phyloP scores from a whole-genome alignment of 2,797 vertebrate genomes.

The Thripadectes ignobilis region DNA sequence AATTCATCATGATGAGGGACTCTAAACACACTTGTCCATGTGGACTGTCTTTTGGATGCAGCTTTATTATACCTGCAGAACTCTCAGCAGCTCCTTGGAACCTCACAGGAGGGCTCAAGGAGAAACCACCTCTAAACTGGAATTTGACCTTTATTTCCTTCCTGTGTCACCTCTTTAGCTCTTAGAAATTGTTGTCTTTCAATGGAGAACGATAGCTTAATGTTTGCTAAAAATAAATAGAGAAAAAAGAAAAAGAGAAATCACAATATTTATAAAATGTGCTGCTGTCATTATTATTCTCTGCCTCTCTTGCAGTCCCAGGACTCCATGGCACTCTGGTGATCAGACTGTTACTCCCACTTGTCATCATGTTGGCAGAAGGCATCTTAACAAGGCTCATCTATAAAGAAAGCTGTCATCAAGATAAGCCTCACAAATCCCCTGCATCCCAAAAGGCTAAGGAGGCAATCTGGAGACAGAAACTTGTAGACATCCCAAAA shows the following conservation, averaged over 20 bases:
- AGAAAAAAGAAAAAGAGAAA: background rate
- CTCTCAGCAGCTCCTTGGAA: background rate
- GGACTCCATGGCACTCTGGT: slow-evolving; percentile 1
- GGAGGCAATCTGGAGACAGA: slow-evolving; percentile 41
- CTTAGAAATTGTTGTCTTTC: background rate
- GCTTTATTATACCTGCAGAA: background rate
- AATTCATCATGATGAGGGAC: background rate
- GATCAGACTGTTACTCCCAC: background rate
- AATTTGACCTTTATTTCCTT: background rate
- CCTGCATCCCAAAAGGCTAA: background rate
- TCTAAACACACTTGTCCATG: background rate
- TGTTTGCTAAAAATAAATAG: background rate
- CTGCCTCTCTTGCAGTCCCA: background rate
- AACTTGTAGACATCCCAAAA: slow-evolving; percentile 24
- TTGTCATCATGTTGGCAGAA: slow-evolving; percentile 79
- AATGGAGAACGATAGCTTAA: background rate
- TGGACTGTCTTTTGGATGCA: background rate
- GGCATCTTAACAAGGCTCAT: slow-evolving; percentile 71
- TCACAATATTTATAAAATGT: background rate
- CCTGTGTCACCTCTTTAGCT: background rate
- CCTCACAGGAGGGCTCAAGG: background rate
- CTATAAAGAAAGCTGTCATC: slow-evolving; percentile 63
- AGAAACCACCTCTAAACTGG: background rate
- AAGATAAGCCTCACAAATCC: slow-evolving; percentile 6
- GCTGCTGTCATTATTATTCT: background rate